Conservation (phyloP, 1,140 invertebrate species). For the Melitaea cinxia region DNA sequence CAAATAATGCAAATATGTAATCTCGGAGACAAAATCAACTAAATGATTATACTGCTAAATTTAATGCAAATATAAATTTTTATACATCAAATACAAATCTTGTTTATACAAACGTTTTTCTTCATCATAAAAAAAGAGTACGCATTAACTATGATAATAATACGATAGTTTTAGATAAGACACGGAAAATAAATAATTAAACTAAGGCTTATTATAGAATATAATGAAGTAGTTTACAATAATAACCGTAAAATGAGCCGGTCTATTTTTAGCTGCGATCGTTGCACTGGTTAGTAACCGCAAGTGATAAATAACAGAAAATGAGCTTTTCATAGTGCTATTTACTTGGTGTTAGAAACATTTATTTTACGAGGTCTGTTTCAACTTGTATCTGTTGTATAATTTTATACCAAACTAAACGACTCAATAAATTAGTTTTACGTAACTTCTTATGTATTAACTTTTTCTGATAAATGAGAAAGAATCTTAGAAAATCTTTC, state of each 20-base stretch:
- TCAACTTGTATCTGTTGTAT: not conserved
- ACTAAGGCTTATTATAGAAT: slow-evolving; percentile 23
- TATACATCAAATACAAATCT: not conserved
- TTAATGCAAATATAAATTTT: not conserved
- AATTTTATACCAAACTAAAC: not conserved
- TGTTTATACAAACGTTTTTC: not conserved
- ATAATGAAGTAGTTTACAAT: slow-evolving; percentile 36
- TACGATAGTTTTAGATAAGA: slow-evolving; percentile 13
- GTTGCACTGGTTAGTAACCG: slow-evolving; percentile 58
- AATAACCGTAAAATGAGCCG: slow-evolving; percentile 45
- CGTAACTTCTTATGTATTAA: no score
- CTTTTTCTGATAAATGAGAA: no score
- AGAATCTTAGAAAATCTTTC: no score
- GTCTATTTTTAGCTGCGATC: slow-evolving; percentile 63
- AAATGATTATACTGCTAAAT: not conserved
- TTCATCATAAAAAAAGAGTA: not conserved
- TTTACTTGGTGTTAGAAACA: slow-evolving; percentile 17
- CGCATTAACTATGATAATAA: not conserved
- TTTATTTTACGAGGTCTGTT: not conserved
- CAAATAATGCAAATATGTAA: slow-evolving; percentile 35
- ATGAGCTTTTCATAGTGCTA: slow-evolving; percentile 17
- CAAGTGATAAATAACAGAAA: slow-evolving; percentile 52
- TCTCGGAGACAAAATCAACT: slow-evolving; percentile 40
- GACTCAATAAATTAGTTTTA: no score
- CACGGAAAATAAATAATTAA: slow-evolving; percentile 23